Evolutionary conservation across 2,113 vertebrate genomes (phyloP), one percentile per base, ranked within the genome.

Genomic region (rabbit (Oryctolagus cuniculus)): DNA sequence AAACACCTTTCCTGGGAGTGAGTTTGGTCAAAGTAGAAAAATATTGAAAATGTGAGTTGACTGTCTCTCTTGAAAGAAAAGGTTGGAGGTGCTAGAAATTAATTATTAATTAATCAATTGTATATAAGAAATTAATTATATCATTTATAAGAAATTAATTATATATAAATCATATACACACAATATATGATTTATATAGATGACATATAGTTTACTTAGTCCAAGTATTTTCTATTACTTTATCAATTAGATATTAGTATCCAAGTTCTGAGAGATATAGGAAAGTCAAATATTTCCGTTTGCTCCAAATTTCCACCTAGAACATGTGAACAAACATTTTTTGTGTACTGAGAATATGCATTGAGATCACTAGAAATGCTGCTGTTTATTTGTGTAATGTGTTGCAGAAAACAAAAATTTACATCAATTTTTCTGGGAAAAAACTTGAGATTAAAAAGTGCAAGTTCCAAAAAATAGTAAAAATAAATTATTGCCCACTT

Each of bases 21-120:
- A 63, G 69, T 82, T 88, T 93, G 27, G 90, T 90, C 64, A 92
- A 34, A 95, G 55, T 24, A 90, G 34, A 80, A 89, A 94, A 87
- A 16, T 31, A 44, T 13, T 89, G 83, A 80, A 81, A 81, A 25
- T 64, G 24, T 95, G 53, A 29, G 4, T 44, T 74, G 21, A 10
- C 10, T 77, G 29, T 87, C 10, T 86, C 19, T 25, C 25, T 44
- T 78, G 25, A 94, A 82, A 24, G 36, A 85, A 93, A 80, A 93
- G 6, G 0, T 10, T 86, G 1, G 25, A 34, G 0, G 3, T 38
- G 70, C 24, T 88, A 64, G 51, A 95, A 64, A 75, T 92, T 34
- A 67, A 22, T 36, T n/a, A 0, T 49, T 9, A 51, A 61, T 72
- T 16, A 38, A 38, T 38, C 38, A 38, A 38, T 38, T 38, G 6